Evolutionary conservation across 2,113 vertebrate species (phyloP).

Genomic region (Tragelaphus imberbis): DNA sequence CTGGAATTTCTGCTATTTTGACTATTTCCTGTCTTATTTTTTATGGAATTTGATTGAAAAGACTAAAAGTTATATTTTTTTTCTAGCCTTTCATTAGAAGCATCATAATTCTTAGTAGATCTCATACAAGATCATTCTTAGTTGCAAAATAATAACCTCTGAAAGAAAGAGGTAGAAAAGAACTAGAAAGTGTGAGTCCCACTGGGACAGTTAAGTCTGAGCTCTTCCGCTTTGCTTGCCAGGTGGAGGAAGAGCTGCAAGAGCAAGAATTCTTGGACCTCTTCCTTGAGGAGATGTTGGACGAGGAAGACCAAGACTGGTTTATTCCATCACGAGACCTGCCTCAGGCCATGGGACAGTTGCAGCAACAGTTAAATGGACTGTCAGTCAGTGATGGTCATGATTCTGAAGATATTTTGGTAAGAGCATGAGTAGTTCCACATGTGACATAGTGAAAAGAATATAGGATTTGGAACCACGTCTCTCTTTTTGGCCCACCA

Average conservation of each 20-base stretch:
- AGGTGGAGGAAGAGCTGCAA: constrained; percentile 97
- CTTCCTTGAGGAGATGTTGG: constrained; percentile 99
- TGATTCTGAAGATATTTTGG: constrained; percentile 91
- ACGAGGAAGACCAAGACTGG: constrained; percentile 98
- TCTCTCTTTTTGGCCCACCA: neutral
- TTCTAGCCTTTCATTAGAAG: neutral
- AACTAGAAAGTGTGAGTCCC: neutral
- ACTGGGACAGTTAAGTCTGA: neutral
- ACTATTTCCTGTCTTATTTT: constrained; percentile 7
- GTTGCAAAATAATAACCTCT: neutral
- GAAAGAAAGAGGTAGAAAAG: neutral
- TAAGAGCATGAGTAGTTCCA: constrained; percentile 73
- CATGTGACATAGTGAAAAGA: neutral
- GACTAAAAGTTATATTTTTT: constrained; percentile 3
- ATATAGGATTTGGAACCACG: neutral
- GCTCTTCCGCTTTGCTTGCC: neutral
- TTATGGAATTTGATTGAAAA: constrained; percentile 10
- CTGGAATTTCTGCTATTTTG: constrained; percentile 4
- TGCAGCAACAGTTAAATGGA: constrained; percentile 94
- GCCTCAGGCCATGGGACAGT: constrained; percentile 89
- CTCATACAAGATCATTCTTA: neutral
- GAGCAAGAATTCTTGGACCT: constrained; percentile 98
- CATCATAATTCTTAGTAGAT: neutral
- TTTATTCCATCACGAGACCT: constrained; percentile 96
- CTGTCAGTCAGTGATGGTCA: constrained; percentile 84